Percentiles rank a stretch among this genome's conserved stretches.
Conservation (phyloP, 2,113 vertebrate species). For the Muntiacus reevesi region DNA sequence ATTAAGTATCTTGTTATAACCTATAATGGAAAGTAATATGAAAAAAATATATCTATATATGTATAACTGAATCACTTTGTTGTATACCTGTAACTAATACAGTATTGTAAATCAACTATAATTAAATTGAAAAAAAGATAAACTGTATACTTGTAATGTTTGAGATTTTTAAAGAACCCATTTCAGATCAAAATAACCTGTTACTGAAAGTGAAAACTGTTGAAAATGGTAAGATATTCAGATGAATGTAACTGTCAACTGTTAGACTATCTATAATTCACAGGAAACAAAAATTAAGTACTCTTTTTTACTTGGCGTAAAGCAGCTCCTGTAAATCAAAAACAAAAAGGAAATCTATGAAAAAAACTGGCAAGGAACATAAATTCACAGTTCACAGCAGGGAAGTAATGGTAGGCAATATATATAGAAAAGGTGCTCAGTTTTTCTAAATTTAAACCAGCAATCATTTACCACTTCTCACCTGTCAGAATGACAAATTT, state of each 20-base stretch:
- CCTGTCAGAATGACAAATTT: not conserved
- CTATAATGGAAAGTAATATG: not conserved
- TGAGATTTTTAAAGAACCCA: conserved; percentile 1
- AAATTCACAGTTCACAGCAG: not conserved
- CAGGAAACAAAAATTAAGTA: not conserved
- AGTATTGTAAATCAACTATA: not conserved
- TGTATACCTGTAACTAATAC: not conserved
- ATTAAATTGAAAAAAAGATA: not conserved
- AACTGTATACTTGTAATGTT: not conserved
- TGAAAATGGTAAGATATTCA: not conserved
- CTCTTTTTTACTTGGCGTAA: not conserved
- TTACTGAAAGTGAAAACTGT: not conserved
- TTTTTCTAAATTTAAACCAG: not conserved
- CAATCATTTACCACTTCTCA: not conserved
- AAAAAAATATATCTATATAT: not conserved
- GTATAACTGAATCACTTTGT: not conserved
- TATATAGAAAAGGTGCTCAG: not conserved
- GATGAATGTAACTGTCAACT: not conserved
- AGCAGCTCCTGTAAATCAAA: not conserved
- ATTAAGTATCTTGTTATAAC: not conserved
- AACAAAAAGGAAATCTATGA: not conserved
- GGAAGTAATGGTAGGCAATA: not conserved
- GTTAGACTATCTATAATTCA: not conserved
- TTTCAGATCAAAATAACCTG: not conserved
- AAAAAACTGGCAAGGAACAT: not conserved